phyloP scores from a whole-genome alignment of 2,888 invertebrate genomes.

The Neoaliturus tenellus region DNA sequence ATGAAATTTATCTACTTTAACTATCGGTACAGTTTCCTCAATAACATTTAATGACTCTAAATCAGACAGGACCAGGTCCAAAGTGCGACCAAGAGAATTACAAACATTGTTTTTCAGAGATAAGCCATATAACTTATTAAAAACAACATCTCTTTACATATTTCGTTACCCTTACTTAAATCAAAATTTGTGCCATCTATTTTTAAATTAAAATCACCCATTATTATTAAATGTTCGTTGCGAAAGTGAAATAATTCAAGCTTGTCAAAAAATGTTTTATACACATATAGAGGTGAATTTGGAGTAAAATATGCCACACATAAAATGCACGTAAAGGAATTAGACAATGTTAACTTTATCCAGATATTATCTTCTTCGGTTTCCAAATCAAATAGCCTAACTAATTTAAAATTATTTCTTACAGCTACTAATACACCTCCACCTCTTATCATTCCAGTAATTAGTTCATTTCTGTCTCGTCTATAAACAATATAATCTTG shows the following conservation, averaged over 20 bases:
- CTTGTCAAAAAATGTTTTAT: not conserved
- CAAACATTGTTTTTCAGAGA: not conserved
- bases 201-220: slow-evolving; percentile 14
- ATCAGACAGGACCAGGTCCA: not conserved
- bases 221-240: not conserved
- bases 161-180: not conserved
- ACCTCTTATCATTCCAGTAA: not conserved
- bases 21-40: not conserved
- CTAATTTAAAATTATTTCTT: not conserved
- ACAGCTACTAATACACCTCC: not conserved
- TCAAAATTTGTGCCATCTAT: not conserved
- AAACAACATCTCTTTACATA: slow-evolving; percentile 1
- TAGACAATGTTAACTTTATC: not conserved
- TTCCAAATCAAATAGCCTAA: not conserved
- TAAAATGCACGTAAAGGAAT: not conserved
- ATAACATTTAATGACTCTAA: not conserved
- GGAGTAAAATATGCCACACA: not conserved
- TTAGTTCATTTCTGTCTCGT: not conserved
- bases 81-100: not conserved
- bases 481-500: not conserved
- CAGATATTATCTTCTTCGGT: not conserved
- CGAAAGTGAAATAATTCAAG: not conserved
- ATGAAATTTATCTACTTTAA: not conserved
- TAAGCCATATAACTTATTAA: not conserved
- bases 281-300: not conserved